Percentiles rank a stretch among this genome's conserved stretches.
These are phyloP conservation scores for Triplophysa rosa DNA, from an alignment of 2,113 vertebrate genomes.

Conservation along the genomic window DNA sequence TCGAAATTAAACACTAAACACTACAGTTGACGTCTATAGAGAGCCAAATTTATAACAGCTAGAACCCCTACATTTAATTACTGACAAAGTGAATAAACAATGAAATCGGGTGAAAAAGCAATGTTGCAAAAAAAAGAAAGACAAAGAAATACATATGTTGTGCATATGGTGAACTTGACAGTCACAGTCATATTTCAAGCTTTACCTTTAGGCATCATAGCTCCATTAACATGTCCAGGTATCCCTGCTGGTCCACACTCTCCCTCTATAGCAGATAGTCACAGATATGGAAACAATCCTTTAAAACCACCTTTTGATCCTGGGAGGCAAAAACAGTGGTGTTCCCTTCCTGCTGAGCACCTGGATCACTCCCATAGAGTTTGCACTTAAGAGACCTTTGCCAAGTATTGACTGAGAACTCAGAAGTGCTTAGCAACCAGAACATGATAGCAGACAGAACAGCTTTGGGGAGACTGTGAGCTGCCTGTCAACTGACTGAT, in stretches of 20 bases:
- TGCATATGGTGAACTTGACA: neutral
- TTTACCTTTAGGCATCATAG: slow-evolving; percentile 38
- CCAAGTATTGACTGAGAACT: slow-evolving; percentile 61
- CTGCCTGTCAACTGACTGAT: slow-evolving; percentile 39
- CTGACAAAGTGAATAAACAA: neutral
- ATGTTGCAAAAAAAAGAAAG: neutral
- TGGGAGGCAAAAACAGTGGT: slow-evolving; percentile 54
- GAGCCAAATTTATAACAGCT: neutral
- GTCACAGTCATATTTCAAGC: slow-evolving; percentile 27
- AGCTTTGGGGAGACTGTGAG: slow-evolving; percentile 61
- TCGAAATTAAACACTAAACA: too few relatives aligned
- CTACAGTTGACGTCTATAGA: neutral
- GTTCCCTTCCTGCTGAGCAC: slow-evolving; percentile 62
- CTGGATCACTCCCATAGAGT: slow-evolving; percentile 54
- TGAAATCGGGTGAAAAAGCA: neutral
- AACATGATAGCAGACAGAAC: slow-evolving; percentile 63
- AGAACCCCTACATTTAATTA: neutral
- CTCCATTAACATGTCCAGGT: slow-evolving; percentile 36
- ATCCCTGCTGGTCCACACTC: slow-evolving; percentile 21
- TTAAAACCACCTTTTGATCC: slow-evolving; percentile 58
- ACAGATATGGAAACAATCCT: slow-evolving; percentile 34
- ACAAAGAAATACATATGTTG: too few relatives aligned
- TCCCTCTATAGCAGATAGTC: slow-evolving; percentile 15
- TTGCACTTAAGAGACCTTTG: slow-evolving; percentile 57
- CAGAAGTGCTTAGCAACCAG: slow-evolving; percentile 65